These are phyloP conservation scores for Dendrolimus punctatus DNA, from an alignment of 1,140 invertebrate genomes.

Conservation along the genomic window DNA sequence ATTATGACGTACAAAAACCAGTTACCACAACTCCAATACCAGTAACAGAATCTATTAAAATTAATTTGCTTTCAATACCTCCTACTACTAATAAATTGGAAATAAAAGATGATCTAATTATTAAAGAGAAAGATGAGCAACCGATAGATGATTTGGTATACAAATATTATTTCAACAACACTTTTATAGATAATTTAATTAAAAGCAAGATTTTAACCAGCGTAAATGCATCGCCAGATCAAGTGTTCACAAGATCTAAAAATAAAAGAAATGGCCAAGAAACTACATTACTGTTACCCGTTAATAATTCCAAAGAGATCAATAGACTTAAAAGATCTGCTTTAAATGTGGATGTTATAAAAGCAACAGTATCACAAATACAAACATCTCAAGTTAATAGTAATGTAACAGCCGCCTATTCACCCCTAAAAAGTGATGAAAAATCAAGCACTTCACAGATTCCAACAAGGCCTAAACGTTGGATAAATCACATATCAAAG, in stretches of 20 bases:
- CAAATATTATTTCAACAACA: slow-evolving; percentile 63
- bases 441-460: too few relatives aligned
- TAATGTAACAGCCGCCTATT: too few relatives aligned
- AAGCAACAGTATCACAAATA: too few relatives aligned
- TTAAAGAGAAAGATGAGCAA: slow-evolving; percentile 51
- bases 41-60: slow-evolving; percentile 47
- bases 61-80: slow-evolving; percentile 49
- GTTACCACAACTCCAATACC: slow-evolving; percentile 16
- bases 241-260: slow-evolving; percentile 14
- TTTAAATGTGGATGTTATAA: too few relatives aligned
- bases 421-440: too few relatives aligned
- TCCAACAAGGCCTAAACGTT: too few relatives aligned
- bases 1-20: slow-evolving; percentile 9
- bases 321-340: too few relatives aligned
- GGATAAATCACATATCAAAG: too few relatives aligned
- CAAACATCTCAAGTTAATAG: too few relatives aligned
- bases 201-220: slow-evolving; percentile 40
- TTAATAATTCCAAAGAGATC: slow-evolving; percentile 18
- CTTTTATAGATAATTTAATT: slow-evolving; percentile 51
- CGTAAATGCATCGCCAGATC: slow-evolving; percentile 18
- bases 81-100: slow-evolving; percentile 17
- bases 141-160: slow-evolving; percentile 54
- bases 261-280: slow-evolving; percentile 41
- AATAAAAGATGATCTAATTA: slow-evolving; percentile 40
- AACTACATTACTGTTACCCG: slow-evolving; percentile 39